phyloP scores from a whole-genome alignment of 1,140 invertebrate species.

The Carcinoscorpius rotundicauda region DNA sequence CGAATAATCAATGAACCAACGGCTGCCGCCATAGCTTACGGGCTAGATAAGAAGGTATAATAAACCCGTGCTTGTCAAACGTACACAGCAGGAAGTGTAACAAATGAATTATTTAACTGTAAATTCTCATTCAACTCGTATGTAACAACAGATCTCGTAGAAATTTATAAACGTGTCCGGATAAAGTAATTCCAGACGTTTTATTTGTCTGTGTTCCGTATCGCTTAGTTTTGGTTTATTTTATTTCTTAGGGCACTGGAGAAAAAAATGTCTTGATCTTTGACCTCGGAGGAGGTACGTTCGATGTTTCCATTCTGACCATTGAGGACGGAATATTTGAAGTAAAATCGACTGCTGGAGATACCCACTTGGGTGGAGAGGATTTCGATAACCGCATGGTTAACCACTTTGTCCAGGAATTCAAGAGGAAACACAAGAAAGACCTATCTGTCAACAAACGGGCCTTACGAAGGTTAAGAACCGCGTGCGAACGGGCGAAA shows the following conservation, averaged over 20 bases:
- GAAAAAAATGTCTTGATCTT: slow-evolving; percentile 49
- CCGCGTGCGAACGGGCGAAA: slow-evolving; percentile 90
- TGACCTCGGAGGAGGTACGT: slow-evolving; percentile 92
- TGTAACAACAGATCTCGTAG: neutral
- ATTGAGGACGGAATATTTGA: slow-evolving; percentile 93
- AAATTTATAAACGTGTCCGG: neutral
- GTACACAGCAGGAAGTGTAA: neutral
- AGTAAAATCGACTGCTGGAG: slow-evolving; percentile 90
- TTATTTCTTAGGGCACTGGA: slow-evolving; percentile 43
- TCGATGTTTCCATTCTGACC: slow-evolving; percentile 89
- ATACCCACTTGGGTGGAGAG: slow-evolving; percentile 94
- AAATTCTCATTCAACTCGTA: neutral
- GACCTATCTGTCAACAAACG: slow-evolving; percentile 80
- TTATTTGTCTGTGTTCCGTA: neutral
- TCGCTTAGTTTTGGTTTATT: no score
- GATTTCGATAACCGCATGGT: slow-evolving; percentile 95
- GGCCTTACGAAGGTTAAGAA: slow-evolving; percentile 78
- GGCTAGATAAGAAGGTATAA: slow-evolving; percentile 58
- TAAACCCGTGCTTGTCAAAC: slow-evolving; percentile 42
- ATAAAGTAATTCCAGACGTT: neutral
- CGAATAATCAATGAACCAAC: slow-evolving; percentile 96
- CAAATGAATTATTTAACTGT: neutral
- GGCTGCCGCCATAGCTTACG: slow-evolving; percentile 73
- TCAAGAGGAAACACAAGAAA: slow-evolving; percentile 94
- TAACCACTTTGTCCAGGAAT: slow-evolving; percentile 88